Conservation (phyloP, 2,113 vertebrate species). For the Loxodonta africana region DNA sequence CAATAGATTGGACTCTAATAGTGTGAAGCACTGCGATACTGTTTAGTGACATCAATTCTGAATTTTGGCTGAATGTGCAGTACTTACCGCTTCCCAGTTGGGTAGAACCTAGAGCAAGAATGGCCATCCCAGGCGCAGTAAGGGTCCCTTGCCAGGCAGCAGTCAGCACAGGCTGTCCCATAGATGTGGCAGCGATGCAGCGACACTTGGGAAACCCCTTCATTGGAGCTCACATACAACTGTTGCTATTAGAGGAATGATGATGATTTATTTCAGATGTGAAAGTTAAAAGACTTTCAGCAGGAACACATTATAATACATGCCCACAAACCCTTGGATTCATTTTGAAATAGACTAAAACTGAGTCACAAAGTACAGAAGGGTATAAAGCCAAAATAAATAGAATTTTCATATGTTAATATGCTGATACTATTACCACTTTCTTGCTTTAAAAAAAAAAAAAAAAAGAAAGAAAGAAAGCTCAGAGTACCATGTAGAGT, state of each 20-base stretch:
- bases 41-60: neutral
- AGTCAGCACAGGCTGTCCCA: constrained; percentile 97
- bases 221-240: constrained; percentile 96
- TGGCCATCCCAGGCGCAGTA: constrained; percentile 99
- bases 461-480: constrained; percentile 65
- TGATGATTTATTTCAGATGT: constrained; percentile 73
- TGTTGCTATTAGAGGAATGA: constrained; percentile 94
- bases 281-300: constrained; percentile 53
- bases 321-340: constrained; percentile 56
- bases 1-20: neutral
- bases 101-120: constrained; percentile 97
- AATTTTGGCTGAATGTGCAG: neutral
- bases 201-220: constrained; percentile 96
- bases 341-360: constrained; percentile 72
- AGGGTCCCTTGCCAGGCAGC: constrained; percentile 97
- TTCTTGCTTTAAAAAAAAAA: constrained; percentile 67
- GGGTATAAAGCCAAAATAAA: constrained; percentile 78
- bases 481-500: constrained; percentile 53
- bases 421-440: constrained; percentile 71
- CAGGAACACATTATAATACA: neutral
- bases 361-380: constrained; percentile 53
- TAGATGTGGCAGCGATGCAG: constrained; percentile 98
- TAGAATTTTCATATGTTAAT: constrained; percentile 74
- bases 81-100: constrained; percentile 95
- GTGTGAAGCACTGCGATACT: too few relatives aligned